Evolutionary conservation across 2,888 invertebrate species (phyloP).

Genomic region (Andrena dorsata): DNA sequence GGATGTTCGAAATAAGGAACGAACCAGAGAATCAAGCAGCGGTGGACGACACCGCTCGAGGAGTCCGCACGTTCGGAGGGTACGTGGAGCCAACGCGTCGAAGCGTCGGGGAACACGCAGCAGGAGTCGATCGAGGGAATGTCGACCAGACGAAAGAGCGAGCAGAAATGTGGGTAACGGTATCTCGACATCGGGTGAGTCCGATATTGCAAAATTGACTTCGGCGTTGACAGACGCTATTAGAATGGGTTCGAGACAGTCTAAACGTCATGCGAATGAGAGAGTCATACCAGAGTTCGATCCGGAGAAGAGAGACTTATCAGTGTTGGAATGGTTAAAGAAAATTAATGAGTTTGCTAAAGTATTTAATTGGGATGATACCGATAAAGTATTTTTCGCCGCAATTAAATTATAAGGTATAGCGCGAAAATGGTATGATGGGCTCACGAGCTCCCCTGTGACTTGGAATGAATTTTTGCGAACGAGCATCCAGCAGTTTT

Average conservation of each 20-base stretch:
- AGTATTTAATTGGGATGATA: conserved; percentile 56
- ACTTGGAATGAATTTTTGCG: conserved; percentile 54
- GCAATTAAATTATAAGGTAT: conserved; percentile 49
- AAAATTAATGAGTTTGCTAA: conserved; percentile 42
- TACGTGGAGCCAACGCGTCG: no score
- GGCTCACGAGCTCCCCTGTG: conserved; percentile 30
- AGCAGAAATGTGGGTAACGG: background rate
- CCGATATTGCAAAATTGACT: conserved; percentile 44
- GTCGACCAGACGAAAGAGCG: background rate
- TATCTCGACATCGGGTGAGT: conserved; percentile 3
- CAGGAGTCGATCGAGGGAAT: background rate
- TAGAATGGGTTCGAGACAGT: conserved; percentile 29
- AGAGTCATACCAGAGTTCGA: conserved; percentile 64
- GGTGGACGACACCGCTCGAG: no score
- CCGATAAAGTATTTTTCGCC: conserved; percentile 52
- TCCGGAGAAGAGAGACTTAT: conserved; percentile 35
- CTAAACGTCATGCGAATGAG: conserved; percentile 57
- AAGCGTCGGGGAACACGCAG: background rate
- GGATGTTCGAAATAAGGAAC: no score
- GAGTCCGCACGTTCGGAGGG: no score
- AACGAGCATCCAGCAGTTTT: conserved; percentile 50
- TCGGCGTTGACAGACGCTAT: conserved; percentile 47
- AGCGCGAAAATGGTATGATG: conserved; percentile 61
- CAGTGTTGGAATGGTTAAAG: conserved; percentile 56
- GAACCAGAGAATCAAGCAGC: no score